phyloP scores from a whole-genome alignment of 1,140 invertebrate species.

The Cryptotermes secundus region DNA sequence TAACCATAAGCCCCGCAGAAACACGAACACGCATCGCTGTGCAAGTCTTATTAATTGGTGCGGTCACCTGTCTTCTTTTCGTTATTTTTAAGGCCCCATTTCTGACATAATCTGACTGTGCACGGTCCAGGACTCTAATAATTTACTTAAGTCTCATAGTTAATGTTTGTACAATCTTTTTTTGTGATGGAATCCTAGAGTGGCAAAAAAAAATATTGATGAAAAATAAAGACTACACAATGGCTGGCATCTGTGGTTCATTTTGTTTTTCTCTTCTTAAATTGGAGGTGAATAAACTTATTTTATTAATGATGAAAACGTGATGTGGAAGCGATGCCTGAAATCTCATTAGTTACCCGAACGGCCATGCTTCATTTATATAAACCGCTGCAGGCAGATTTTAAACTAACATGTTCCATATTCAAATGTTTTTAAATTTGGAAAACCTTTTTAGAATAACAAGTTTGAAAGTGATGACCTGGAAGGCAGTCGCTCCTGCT shows the following conservation, averaged over 20 bases:
- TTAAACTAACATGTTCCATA: slow-evolving; percentile 20
- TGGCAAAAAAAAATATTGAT: neutral
- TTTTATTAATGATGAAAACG: slow-evolving; percentile 14
- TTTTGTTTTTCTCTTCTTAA: neutral
- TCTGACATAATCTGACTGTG: neutral
- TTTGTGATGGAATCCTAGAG: neutral
- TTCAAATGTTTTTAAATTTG: slow-evolving; percentile 20
- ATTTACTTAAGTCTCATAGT: neutral
- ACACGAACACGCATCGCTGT: neutral
- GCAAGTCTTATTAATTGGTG: neutral
- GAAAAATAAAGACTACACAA: slow-evolving; percentile 1
- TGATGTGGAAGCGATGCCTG: neutral
- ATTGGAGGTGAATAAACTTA: slow-evolving; percentile 9
- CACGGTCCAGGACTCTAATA: neutral
- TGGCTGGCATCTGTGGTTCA: neutral
- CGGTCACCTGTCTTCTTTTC: neutral
- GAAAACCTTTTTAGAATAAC: slow-evolving; percentile 14
- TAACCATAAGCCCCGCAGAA: no score
- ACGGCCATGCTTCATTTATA: neutral
- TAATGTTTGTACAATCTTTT: slow-evolving; percentile 4
- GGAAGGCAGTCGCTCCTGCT: neutral
- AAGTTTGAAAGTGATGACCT: neutral
- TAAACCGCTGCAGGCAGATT: neutral
- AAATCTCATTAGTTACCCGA: neutral
- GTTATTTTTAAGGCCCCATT: neutral